Percentiles rank a stretch among this genome's conserved stretches.
These are phyloP conservation scores for Eublepharis macularius DNA, from an alignment of 2,113 vertebrate genomes.

Conservation along the genomic window DNA sequence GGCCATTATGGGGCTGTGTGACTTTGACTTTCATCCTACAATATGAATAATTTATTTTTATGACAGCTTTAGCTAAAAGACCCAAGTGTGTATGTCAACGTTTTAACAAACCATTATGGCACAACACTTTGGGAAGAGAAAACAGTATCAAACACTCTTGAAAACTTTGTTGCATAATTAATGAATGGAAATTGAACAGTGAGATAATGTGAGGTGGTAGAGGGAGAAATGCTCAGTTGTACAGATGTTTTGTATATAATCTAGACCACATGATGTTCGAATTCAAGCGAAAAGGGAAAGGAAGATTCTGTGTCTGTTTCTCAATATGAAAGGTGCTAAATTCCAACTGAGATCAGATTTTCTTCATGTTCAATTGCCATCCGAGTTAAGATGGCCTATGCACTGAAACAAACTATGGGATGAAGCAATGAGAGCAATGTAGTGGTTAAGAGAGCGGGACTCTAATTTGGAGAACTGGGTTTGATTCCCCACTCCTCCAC, in stretches of 20 bases:
- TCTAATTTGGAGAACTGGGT: too few species aligned
- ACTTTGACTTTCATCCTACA: slow-evolving; percentile 14
- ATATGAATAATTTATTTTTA: slow-evolving; percentile 36
- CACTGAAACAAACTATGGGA: too few species aligned
- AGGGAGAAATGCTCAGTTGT: background rate
- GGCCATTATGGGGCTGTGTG: slow-evolving; percentile 6
- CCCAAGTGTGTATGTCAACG: slow-evolving; percentile 2
- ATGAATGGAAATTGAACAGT: background rate
- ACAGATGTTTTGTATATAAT: background rate
- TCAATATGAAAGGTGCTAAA: background rate
- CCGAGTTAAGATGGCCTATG: too few species aligned
- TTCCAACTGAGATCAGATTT: background rate
- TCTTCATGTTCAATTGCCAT: background rate
- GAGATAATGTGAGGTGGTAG: background rate
- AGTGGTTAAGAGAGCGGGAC: too few species aligned
- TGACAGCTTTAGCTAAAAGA: slow-evolving; percentile 21
- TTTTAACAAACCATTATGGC: background rate
- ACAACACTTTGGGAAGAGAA: background rate
- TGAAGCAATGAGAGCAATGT: too few species aligned
- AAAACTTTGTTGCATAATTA: slow-evolving; percentile 6
- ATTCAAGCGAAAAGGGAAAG: background rate
- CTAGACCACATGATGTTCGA: background rate
- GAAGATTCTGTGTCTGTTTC: background rate
- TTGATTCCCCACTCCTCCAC: too few species aligned
- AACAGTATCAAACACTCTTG: background rate